phyloP scores from a whole-genome alignment of 23 tunicate genomes.

The Halocynthia aurantium region DNA sequence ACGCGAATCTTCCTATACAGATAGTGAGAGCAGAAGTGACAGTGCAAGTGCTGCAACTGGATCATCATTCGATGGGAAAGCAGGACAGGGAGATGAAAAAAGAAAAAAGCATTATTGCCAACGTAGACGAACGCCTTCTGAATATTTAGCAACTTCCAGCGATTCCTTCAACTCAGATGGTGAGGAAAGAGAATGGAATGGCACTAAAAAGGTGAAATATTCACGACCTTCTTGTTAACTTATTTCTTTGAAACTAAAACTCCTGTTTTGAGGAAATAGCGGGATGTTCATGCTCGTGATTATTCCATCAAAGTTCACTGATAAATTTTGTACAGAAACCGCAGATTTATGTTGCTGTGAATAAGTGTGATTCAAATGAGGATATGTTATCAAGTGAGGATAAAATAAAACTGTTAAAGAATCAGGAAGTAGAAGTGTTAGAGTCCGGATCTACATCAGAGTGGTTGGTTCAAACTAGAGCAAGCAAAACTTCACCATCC shows the following conservation, averaged over 20 bases:
- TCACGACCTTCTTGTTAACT: no score
- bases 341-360: constrained; percentile 34
- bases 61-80: background rate
- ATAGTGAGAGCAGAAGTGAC: background rate
- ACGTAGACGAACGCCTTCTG: background rate
- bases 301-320: no score
- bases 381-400: background rate
- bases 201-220: no score
- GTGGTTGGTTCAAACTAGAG: constrained; percentile 41
- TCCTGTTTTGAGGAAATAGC: no score
- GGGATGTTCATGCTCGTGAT: no score
- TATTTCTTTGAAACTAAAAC: no score
- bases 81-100: background rate
- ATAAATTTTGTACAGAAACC: constrained; percentile 3
- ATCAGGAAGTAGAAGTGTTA: constrained; percentile 40
- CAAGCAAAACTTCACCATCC: constrained; percentile 20
- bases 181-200: background rate
- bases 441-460: constrained; percentile 23
- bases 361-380: background rate
- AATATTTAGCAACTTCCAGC: constrained; percentile 15
- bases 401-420: constrained; percentile 8
- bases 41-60: background rate
- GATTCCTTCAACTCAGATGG: background rate
- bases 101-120: constrained; percentile 5
- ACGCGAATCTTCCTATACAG: constrained; percentile 30